Conservation (phyloP, 1,140 invertebrate species). For the Drosophila parvula region DNA sequence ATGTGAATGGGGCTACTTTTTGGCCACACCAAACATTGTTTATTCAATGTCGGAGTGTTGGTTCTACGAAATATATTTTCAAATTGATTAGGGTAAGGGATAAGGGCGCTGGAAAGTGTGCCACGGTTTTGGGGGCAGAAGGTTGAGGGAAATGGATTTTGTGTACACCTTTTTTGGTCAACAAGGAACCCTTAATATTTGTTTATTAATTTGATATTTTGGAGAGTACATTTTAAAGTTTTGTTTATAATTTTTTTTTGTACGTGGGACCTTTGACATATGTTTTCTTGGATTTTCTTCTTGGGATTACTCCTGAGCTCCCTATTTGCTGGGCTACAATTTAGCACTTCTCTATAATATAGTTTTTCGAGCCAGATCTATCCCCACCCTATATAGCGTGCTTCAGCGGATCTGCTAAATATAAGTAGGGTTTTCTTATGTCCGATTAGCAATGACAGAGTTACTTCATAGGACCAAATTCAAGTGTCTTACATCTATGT, state of each 20-base stretch:
- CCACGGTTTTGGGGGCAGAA: not conserved
- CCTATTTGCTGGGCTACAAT: too few relatives aligned
- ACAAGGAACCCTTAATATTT: not conserved
- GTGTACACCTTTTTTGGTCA: not conserved
- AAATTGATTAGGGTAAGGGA: not conserved
- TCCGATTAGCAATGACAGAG: too few relatives aligned
- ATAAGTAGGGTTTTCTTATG: too few relatives aligned
- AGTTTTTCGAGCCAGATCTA: too few relatives aligned
- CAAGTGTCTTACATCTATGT: too few relatives aligned
- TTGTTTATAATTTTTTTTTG: not conserved
- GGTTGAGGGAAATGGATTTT: not conserved
- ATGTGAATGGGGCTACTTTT: conserved; percentile 54
- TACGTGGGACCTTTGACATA: too few relatives aligned
- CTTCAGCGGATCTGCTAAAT: too few relatives aligned
- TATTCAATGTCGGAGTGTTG: conserved; percentile 20
- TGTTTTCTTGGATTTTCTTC: too few relatives aligned
- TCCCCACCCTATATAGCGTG: too few relatives aligned
- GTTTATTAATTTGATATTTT: not conserved
- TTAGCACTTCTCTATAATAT: too few relatives aligned
- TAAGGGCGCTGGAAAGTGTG: not conserved
- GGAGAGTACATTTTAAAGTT: not conserved
- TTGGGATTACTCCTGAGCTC: too few relatives aligned
- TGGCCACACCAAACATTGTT: conserved; percentile 23
- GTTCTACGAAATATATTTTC: not conserved
- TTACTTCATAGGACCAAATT: too few relatives aligned